These are phyloP conservation scores for Buceros bicornis DNA, from an alignment of 2,797 vertebrate species.

Conservation along the genomic window DNA sequence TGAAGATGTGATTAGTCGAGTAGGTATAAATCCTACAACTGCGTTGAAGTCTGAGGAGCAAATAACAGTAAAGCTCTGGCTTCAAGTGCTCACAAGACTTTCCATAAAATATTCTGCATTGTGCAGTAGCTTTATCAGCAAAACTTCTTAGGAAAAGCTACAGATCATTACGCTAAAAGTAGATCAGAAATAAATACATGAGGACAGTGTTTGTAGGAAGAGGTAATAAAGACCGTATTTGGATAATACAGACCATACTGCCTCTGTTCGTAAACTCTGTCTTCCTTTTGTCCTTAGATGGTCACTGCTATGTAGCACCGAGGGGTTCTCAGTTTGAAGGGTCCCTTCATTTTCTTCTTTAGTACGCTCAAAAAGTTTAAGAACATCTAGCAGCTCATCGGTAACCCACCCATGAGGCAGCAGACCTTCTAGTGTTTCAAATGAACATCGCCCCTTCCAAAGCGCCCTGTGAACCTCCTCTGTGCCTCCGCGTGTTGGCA, in stretches of 20 bases:
- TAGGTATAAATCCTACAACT: constrained; percentile 12
- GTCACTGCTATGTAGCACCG: neutral
- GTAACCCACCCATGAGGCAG: neutral
- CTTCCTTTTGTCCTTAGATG: neutral
- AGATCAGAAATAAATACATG: neutral
- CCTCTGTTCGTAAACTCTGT: neutral
- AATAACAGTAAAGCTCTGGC: neutral
- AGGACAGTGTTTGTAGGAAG: neutral
- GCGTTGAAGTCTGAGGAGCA: neutral
- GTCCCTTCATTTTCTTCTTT: neutral
- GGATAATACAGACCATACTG: neutral
- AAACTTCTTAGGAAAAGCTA: neutral
- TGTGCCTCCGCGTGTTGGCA: neutral
- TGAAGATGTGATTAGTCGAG: neutral
- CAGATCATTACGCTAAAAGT: neutral
- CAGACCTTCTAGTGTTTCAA: neutral
- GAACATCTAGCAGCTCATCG: neutral
- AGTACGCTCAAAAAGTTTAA: neutral
- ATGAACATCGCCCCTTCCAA: neutral
- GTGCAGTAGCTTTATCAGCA: neutral
- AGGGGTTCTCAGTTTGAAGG: neutral
- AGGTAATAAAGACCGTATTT: constrained; percentile 16
- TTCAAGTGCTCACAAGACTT: neutral
- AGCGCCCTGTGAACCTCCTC: neutral
- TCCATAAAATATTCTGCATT: neutral